Evolutionary conservation across 2,888 invertebrate genomes (phyloP).

Genomic region (Heteropelma amictum): DNA sequence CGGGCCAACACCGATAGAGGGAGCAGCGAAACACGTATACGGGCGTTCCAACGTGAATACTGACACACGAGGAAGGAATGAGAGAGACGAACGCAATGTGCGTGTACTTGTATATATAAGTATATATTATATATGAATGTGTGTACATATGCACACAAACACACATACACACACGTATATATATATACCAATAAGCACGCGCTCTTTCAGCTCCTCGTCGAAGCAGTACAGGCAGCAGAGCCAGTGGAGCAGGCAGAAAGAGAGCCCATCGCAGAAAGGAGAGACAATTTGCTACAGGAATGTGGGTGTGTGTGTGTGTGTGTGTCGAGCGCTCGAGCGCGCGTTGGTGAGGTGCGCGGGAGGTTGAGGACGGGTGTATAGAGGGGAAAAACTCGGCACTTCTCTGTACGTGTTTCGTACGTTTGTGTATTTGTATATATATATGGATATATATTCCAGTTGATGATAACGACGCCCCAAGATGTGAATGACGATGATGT

Average conservation of each 20-base stretch:
- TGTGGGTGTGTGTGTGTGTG: constrained; percentile 8
- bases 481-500: constrained; percentile 25
- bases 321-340: too few relatives aligned
- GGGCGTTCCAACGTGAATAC: neutral
- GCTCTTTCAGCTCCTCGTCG: constrained; percentile 43
- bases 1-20: constrained; percentile 16
- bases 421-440: constrained; percentile 56
- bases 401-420: constrained; percentile 38
- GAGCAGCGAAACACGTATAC: constrained; percentile 11
- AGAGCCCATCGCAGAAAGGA: too few relatives aligned
- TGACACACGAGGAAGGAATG: constrained; percentile 8
- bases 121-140: too few relatives aligned
- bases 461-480: neutral
- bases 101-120: neutral
- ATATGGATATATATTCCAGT: constrained; percentile 33
- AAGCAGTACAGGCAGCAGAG: constrained; percentile 38
- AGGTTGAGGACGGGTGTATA: constrained; percentile 20
- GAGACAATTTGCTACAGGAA: constrained; percentile 44
- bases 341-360: constrained; percentile 38
- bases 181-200: neutral
- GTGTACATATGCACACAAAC: constrained; percentile 13
- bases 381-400: constrained; percentile 41
- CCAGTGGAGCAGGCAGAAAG: constrained; percentile 38
- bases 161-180: neutral
- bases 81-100: neutral